A percentile compares a stretch with the other conserved stretches of the same genome.
Evolutionary conservation across 2,888 invertebrate species (phyloP).

Genomic region (Microchrysa polita): DNA sequence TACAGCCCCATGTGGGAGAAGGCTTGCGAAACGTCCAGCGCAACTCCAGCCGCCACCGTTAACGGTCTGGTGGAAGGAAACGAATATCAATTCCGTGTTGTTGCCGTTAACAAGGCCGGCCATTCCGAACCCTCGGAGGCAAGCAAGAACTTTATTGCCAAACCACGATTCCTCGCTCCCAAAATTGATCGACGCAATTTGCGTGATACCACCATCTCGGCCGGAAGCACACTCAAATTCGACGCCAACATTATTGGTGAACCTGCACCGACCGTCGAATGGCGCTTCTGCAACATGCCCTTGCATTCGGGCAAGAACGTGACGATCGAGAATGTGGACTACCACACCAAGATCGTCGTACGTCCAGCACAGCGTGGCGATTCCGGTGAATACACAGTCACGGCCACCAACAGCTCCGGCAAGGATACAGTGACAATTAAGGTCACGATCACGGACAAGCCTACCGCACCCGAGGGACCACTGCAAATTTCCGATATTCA

Average conservation of each 20-base stretch:
- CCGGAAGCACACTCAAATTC: slow-evolving; percentile 91
- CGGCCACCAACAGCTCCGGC: slow-evolving; percentile 87
- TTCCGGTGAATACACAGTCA: slow-evolving; percentile 87
- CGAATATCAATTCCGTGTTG: slow-evolving; percentile 95
- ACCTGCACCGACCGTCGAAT: slow-evolving; percentile 92
- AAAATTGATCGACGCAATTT: slow-evolving; percentile 94
- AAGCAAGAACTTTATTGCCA: slow-evolving; percentile 85
- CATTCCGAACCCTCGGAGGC: slow-evolving; percentile 90
- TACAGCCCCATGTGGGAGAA: slow-evolving; percentile 94
- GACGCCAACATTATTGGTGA: slow-evolving; percentile 95
- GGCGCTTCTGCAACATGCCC: slow-evolving; percentile 87
- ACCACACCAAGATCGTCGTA: slow-evolving; percentile 86
- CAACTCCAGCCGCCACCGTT: slow-evolving; percentile 80
- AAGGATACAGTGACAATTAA: slow-evolving; percentile 84
- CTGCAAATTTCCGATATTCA: slow-evolving; percentile 87
- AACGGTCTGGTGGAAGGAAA: slow-evolving; percentile 93
- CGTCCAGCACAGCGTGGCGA: slow-evolving; percentile 83
- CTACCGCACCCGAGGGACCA: slow-evolving; percentile 88
- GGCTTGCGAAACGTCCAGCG: slow-evolving; percentile 82
- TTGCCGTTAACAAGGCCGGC: slow-evolving; percentile 95
- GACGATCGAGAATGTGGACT: slow-evolving; percentile 84
- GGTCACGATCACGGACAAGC: slow-evolving; percentile 88
- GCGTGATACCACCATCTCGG: slow-evolving; percentile 88
- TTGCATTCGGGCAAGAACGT: slow-evolving; percentile 76
- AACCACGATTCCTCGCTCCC: slow-evolving; percentile 90